These are phyloP conservation scores for Rynchops niger DNA, from an alignment of 2,113 vertebrate genomes.

Conservation along the genomic window DNA sequence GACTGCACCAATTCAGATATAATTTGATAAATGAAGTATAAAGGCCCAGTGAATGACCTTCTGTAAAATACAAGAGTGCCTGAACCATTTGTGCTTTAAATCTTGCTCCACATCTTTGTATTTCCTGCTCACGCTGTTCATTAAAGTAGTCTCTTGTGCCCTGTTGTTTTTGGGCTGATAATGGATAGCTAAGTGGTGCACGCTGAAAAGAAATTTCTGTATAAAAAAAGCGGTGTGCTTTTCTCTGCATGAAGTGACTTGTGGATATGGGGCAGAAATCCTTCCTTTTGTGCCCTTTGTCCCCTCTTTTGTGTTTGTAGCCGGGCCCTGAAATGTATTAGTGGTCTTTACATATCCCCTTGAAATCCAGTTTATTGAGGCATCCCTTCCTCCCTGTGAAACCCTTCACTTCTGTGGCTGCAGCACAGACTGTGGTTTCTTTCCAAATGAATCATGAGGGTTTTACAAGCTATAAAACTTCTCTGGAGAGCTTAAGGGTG, in stretches of 20 bases:
- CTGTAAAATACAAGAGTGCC: background rate
- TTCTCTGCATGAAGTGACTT: background rate
- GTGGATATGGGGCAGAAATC: background rate
- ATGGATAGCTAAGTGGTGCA: background rate
- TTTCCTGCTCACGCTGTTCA: background rate
- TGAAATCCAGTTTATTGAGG: rapidly evolving
- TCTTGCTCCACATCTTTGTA: background rate
- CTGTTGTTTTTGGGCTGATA: conserved; percentile 1
- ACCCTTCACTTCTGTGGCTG: background rate
- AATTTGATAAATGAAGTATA: conserved; percentile 49
- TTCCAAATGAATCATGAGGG: background rate
- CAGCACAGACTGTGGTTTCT: background rate
- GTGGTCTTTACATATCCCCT: background rate
- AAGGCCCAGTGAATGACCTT: background rate
- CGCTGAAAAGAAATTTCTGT: background rate
- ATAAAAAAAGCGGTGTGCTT: background rate
- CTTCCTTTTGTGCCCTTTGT: too few species aligned
- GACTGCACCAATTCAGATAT: conserved; percentile 27
- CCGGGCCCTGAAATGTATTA: background rate
- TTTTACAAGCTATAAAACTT: conserved; percentile 39
- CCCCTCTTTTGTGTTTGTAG: background rate
- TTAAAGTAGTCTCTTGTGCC: conserved; percentile 7
- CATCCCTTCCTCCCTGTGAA: background rate
- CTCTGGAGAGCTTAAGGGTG: conserved; percentile 38
- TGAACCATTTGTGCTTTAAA: conserved; percentile 1